These are phyloP conservation scores for Heliconius aoede DNA, from an alignment of 2,888 invertebrate species.

Conservation along the genomic window DNA sequence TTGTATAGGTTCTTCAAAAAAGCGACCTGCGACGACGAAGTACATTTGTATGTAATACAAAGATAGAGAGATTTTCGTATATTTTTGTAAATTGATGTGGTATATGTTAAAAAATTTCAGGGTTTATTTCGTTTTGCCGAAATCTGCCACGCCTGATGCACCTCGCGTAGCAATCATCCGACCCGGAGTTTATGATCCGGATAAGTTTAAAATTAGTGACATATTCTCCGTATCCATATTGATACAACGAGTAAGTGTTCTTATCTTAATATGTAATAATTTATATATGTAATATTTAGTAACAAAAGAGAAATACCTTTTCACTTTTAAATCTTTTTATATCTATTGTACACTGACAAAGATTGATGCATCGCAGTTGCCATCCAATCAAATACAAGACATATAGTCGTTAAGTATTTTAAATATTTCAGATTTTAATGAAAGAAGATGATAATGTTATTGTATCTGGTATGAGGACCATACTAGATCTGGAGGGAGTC, in stretches of 20 bases:
- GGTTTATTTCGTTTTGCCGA: constrained; percentile 52
- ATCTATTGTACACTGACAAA: neutral
- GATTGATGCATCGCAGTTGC: neutral
- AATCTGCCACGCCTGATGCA: constrained; percentile 50
- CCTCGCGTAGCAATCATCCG: constrained; percentile 78
- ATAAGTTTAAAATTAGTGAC: constrained; percentile 56
- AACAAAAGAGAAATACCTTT: neutral
- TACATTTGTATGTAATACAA: too few relatives aligned
- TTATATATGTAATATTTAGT: neutral
- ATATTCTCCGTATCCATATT: constrained; percentile 57
- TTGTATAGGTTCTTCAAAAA: too few relatives aligned
- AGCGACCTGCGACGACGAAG: too few relatives aligned
- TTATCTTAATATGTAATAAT: neutral
- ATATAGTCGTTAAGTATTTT: neutral
- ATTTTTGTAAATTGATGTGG: too few relatives aligned
- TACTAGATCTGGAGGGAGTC: constrained; percentile 74
- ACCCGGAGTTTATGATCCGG: constrained; percentile 52
- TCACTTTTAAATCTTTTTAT: neutral
- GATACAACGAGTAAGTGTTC: constrained; percentile 53
- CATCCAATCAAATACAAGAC: neutral
- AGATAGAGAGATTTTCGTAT: too few relatives aligned
- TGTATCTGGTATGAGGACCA: constrained; percentile 61
- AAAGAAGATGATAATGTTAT: constrained; percentile 74
- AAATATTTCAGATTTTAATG: constrained; percentile 59
- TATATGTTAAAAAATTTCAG: constrained; percentile 45